Evolutionary conservation across 2,888 invertebrate genomes (phyloP).

Genomic region (Nemurella pictetii): DNA sequence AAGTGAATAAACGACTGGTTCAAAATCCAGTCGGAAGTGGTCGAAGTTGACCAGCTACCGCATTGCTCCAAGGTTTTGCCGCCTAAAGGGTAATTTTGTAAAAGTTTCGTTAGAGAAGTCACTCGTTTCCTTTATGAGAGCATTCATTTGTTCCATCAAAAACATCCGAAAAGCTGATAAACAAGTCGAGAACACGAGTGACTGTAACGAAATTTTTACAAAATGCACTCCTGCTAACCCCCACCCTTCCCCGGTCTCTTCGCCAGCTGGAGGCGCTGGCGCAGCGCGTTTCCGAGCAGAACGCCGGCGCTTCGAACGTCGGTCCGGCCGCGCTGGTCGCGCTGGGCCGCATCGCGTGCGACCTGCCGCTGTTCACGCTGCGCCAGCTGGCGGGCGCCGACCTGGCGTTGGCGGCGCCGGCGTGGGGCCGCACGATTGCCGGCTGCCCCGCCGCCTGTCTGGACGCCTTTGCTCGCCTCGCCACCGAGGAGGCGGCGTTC

Average conservation of each 20-base stretch:
- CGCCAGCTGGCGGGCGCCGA: constrained; percentile 25
- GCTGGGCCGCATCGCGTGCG: constrained; percentile 37
- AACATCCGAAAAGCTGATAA: not conserved
- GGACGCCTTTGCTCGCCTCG: constrained; percentile 35
- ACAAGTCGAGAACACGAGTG: not conserved
- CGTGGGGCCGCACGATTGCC: constrained; percentile 36
- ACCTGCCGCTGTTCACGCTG: not conserved
- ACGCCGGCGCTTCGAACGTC: not conserved
- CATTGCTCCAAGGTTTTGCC: no score
- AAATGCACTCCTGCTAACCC: not conserved
- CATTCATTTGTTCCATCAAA: no score
- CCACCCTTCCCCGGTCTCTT: not conserved
- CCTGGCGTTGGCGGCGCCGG: constrained; percentile 23
- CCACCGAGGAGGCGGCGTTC: constrained; percentile 38
- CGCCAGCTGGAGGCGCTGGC: constrained; percentile 1
- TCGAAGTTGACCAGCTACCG: no score
- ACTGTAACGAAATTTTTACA: no score
- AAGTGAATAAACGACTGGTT: no score
- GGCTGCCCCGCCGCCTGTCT: constrained; percentile 41
- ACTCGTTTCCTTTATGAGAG: no score
- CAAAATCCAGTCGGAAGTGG: no score
- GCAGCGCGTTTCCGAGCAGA: not conserved
- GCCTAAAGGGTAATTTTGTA: no score
- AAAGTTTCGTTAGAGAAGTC: no score
- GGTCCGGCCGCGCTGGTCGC: constrained; percentile 28